These are phyloP conservation scores for Araneus ventricosus DNA, from an alignment of 1,140 invertebrate species.

Conservation along the genomic window DNA sequence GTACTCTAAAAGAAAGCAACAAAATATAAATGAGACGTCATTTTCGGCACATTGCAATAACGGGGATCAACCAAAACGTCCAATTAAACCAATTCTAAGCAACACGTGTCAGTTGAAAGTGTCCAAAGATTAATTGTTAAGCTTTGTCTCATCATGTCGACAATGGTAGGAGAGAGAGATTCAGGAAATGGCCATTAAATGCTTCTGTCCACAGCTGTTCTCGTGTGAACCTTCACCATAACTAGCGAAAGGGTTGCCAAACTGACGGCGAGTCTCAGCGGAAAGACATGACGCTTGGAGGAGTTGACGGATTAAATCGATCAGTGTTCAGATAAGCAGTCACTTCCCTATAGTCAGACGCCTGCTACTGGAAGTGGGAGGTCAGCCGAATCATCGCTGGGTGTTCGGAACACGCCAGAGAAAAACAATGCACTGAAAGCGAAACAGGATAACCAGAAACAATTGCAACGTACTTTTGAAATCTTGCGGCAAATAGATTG, in stretches of 20 bases:
- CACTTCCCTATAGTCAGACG: not conserved
- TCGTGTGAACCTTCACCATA: not conserved
- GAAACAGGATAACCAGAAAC: not conserved
- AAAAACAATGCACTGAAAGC: not conserved
- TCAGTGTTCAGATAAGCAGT: not conserved
- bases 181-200: not conserved
- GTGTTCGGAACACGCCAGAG: not conserved
- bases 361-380: not conserved
- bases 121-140: no score
- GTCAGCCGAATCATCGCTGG: not conserved
- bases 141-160: not conserved
- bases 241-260: not conserved
- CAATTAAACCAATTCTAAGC: no score
- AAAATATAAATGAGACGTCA: no score
- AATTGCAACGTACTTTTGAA: not conserved
- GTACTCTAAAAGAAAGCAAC: no score
- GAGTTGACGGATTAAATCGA: not conserved
- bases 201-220: not conserved
- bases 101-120: no score
- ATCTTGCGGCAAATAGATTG: not conserved
- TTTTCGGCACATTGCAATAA: no score
- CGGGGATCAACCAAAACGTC: no score
- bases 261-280: not conserved
- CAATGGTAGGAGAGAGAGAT: not conserved
- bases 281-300: not conserved